These are phyloP conservation scores for Vulpes vulpes DNA, from an alignment of 2,113 vertebrate genomes.

Conservation along the genomic window DNA sequence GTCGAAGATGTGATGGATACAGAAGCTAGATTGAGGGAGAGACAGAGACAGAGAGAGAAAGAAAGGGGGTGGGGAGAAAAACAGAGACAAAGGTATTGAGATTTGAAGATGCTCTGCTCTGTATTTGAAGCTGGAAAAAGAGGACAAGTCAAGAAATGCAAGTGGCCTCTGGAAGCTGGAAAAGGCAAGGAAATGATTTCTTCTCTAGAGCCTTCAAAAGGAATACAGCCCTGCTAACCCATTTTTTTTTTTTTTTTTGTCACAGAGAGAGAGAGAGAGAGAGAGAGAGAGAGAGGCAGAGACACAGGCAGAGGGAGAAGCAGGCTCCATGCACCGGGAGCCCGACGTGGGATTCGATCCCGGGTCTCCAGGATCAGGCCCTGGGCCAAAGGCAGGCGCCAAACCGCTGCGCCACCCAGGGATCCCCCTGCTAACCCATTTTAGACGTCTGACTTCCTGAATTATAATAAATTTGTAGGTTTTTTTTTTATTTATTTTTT, in stretches of 20 bases:
- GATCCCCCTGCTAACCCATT: neutral
- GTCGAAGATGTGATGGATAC: neutral
- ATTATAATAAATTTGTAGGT: neutral
- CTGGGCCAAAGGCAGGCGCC: no score
- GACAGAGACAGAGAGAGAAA: neutral
- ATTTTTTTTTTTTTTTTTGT: no score
- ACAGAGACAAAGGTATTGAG: neutral
- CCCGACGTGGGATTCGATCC: no score
- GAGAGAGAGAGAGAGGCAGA: no score
- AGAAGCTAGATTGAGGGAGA: neutral
- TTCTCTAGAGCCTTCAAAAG: neutral
- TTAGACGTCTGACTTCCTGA: neutral
- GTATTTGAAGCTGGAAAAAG: neutral
- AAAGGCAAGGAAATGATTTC: neutral
- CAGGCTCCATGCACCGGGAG: no score
- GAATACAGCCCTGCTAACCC: neutral
- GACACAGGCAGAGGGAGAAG: no score
- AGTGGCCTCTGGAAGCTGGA: neutral
- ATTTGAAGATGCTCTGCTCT: neutral
- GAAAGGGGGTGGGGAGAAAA: neutral
- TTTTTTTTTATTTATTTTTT: no score
- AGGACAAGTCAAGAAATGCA: neutral
- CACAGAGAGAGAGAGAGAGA: no score
- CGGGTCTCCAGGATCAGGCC: no score
- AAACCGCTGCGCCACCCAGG: no score